phyloP scores from a whole-genome alignment of 2,113 vertebrate species.

The Mionectes macconnelli region DNA sequence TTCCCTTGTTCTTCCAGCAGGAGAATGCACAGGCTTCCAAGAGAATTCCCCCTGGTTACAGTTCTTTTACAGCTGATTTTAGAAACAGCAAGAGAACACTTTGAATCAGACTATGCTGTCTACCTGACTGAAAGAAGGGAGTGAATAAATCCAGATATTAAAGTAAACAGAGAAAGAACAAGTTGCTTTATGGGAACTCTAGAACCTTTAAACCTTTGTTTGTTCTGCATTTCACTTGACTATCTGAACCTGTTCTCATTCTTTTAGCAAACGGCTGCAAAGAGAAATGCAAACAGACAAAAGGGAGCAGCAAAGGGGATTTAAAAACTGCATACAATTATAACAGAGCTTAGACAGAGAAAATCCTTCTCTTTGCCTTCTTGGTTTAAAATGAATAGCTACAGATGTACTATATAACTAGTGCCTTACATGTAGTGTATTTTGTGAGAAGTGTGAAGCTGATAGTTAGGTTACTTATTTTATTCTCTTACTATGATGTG shows the following conservation, averaged over 20 bases:
- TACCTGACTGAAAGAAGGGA: neutral
- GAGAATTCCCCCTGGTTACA: neutral
- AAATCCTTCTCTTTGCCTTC: neutral
- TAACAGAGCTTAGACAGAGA: neutral
- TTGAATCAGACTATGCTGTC: neutral
- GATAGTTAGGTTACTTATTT: neutral
- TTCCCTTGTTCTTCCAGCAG: neutral
- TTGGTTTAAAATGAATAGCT: neutral
- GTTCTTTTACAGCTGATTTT: slow-evolving; percentile 36
- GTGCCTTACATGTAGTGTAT: neutral
- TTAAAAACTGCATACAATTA: neutral
- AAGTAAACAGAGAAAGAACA: slow-evolving; percentile 7
- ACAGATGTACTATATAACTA: neutral
- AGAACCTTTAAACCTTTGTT: slow-evolving; percentile 50
- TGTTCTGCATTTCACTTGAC: neutral
- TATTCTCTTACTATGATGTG: fast-evolving
- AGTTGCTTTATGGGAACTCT: neutral
- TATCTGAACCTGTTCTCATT: neutral
- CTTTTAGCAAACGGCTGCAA: neutral
- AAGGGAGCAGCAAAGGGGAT: slow-evolving; percentile 30
- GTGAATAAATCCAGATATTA: slow-evolving; percentile 19
- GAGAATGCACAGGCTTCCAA: neutral
- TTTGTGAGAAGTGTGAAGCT: neutral
- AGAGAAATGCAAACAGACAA: slow-evolving; percentile 41
- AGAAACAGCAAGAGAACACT: neutral